These are phyloP conservation scores for Ctenicera cuprea DNA, from an alignment of 2,888 invertebrate genomes.

Conservation along the genomic window DNA sequence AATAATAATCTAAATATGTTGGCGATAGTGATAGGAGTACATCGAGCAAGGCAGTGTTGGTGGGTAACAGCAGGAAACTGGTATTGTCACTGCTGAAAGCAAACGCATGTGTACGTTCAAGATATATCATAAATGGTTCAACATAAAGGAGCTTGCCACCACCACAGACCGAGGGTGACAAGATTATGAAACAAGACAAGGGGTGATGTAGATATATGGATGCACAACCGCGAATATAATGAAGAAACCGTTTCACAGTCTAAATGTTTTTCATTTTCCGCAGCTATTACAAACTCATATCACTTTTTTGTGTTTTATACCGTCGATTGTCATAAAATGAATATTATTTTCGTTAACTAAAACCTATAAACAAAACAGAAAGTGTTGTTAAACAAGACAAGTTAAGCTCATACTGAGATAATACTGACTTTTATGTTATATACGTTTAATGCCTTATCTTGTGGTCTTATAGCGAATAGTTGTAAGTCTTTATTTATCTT, in stretches of 20 bases:
- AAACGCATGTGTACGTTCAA: slow-evolving; percentile 35
- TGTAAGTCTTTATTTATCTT: slow-evolving; percentile 17
- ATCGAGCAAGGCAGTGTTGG: background rate
- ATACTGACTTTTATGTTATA: slow-evolving; percentile 28
- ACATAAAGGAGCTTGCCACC: slow-evolving; percentile 26
- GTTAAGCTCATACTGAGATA: slow-evolving; percentile 30
- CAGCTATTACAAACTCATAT: no score
- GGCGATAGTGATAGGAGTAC: slow-evolving; percentile 1
- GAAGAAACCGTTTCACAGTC: background rate
- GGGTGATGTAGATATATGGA: slow-evolving; percentile 27
- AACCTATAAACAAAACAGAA: slow-evolving; percentile 17
- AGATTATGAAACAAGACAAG: slow-evolving; percentile 25
- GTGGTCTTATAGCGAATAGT: slow-evolving; percentile 5
- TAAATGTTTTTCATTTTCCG: no score
- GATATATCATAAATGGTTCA: slow-evolving; percentile 35
- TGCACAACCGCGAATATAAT: slow-evolving; percentile 2
- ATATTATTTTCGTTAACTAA: background rate
- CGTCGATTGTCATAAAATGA: no score
- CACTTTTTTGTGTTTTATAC: no score
- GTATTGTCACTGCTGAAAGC: slow-evolving; percentile 33
- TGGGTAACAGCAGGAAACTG: slow-evolving; percentile 18
- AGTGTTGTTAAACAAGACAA: slow-evolving; percentile 31
- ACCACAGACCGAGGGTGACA: slow-evolving; percentile 11
- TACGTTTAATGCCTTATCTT: slow-evolving; percentile 37
- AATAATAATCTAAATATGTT: background rate